Evolutionary conservation across 1,140 invertebrate genomes (phyloP), one percentile per base, ranked within the genome.

Genomic region (Zelostemma sp.): DNA sequence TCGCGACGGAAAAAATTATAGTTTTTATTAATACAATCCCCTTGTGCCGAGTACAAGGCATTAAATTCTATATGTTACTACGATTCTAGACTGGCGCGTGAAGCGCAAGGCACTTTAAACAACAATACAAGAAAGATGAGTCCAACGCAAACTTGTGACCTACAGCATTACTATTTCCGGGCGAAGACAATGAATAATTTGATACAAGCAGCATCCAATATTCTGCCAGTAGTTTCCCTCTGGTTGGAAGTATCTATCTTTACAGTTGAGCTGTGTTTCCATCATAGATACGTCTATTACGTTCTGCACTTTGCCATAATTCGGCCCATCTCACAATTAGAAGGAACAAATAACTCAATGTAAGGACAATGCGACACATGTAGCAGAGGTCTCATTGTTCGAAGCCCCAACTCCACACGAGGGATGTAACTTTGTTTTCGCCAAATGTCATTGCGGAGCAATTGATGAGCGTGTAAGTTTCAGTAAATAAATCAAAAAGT

Each of bases 121-220:
- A 17, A 64, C 47, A 46, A 57, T 15, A 19, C 47, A 17, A 31
- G 47, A 21, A 21, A 47, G 45, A 47, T 18, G 11, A 35, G 33
- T 9, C 31, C 50, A 15, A 49, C 41, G 60, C 21, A 48, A 63
- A 69, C 60, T 69, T 60, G 60, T 63, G 67, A 69, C 67, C 60
- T 60, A 60, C 55, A 60, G 50, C 56, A 50, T 55, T 41, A 35
- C 41, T 21, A 50, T 68, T 63, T 68, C 56, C 66, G 54, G 43
- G 43, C 54, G 50, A 43, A 63, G 38, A 69, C 56, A 69, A 64
- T 69, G 67, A 69, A 69, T 69, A 69, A 69, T 63, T 63, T 55
- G 60, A 69, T 63, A 55, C 60, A 64, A 69, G 67, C 25, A 69
- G 46, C 60, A 63, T 64, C 55, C 53, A 56, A 60, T 55, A 48